Evolutionary conservation across 2,797 vertebrate genomes (phyloP).

Genomic region (Chrosomus eos): DNA sequence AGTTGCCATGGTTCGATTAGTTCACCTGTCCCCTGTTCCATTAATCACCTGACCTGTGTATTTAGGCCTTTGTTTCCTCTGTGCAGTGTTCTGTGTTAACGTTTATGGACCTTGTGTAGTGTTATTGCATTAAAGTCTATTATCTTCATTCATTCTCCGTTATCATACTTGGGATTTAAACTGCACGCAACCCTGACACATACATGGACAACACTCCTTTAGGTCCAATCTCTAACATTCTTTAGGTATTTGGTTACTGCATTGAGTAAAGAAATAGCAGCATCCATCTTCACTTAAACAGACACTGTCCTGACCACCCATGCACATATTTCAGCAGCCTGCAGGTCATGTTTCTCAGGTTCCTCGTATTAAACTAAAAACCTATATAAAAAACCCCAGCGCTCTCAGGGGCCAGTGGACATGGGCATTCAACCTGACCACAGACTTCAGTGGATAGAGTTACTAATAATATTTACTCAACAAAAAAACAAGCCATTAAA

Average conservation of each 20-base stretch:
- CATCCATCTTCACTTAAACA: not conserved
- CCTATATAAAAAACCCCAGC: not conserved
- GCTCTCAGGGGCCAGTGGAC: not conserved
- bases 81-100: not conserved
- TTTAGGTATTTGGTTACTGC: not conserved
- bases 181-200: not conserved
- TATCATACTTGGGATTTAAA: not conserved
- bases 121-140: not conserved
- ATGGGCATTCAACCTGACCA: constrained; percentile 3
- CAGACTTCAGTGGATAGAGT: not conserved
- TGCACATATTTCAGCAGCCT: constrained; percentile 4
- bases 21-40: not conserved
- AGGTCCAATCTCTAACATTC: not conserved
- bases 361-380: not conserved
- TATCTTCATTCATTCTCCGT: not conserved
- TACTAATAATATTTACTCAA: constrained; percentile 11
- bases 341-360: constrained; percentile 15
- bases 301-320: constrained; percentile 30
- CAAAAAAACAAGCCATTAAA: constrained; percentile 5
- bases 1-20: not conserved
- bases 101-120: not conserved
- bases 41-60: not conserved
- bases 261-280: not conserved
- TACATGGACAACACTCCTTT: constrained; percentile 1
- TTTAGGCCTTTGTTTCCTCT: not conserved